Evolutionary conservation across 1,140 invertebrate genomes (phyloP), one percentile per base, ranked within the genome.

Genomic region (Aphaenogaster floridana): DNA sequence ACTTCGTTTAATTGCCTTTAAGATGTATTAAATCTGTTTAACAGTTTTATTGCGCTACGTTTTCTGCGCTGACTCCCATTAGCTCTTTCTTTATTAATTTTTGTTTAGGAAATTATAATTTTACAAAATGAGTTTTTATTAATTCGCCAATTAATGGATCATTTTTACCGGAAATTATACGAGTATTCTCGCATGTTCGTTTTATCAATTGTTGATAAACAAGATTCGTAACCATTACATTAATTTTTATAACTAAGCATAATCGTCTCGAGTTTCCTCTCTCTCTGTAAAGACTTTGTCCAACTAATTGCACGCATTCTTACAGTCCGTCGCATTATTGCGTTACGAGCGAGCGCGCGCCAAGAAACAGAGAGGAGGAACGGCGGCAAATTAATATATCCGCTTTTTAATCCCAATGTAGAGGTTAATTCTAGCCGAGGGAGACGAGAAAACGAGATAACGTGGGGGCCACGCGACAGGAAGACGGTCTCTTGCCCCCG

Each of bases 361-460:
- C 57, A 79, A 84, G 68, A 84, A 54, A 34, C 68, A 48, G 66
- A 50, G 61, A 83, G 77, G 77, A 87, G 66, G 71, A 88, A 54
- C 36, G 48, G 63, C 66, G 84, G 88, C 92, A 94, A 95, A 95
- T 95, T 94, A 95, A 94, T 95, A 94, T 95, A 95, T 95, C 95
- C 94, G 94, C 94, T 95, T 95, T 95, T 95, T 95, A 95, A 95
- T 95, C 93, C 94, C 93, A 95, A 94, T 94, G 93, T 94, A 95
- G 93, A 95, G 94, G 94, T 94, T 94, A 95, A 95, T 89, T 94
- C 83, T 42, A 87, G 88, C 90, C 86, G 89, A 93, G 93, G 91
- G 94, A 93, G 94, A 94, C 92, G 91, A 94, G 92, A 93, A 93
- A 92, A 88, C 85, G 88, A 95, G 92, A 95, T 93, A 94, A 93